Conservation (phyloP, 2,113 vertebrate genomes). For the Nycticryphes semicollaris region DNA sequence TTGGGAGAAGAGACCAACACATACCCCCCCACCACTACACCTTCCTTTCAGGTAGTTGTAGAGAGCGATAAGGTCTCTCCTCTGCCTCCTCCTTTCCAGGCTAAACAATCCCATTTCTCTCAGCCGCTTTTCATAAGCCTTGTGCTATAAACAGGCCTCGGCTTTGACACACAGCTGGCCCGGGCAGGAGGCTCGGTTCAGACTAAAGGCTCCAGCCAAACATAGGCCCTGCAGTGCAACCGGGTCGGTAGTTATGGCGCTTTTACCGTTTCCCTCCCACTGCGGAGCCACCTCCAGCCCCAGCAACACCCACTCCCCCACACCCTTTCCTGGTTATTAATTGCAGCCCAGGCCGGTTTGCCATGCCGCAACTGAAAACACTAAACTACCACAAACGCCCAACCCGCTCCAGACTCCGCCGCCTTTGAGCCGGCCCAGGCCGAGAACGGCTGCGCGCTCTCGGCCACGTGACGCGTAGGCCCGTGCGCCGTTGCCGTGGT, state of each 20-base stretch:
- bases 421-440: background rate
- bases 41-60: background rate
- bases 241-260: background rate
- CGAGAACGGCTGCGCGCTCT: background rate
- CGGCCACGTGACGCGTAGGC: background rate
- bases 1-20: background rate
- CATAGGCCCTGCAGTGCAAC: background rate
- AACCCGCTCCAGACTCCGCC: background rate
- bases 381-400: background rate
- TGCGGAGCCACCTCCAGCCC: background rate
- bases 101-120: background rate
- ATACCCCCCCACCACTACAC: background rate
- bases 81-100: background rate
- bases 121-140: background rate
- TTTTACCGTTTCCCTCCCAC: background rate
- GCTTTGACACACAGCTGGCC: background rate
- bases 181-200: background rate
- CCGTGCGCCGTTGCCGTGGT: background rate
- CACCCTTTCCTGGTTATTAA: background rate
- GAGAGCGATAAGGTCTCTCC: background rate
- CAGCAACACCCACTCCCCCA: background rate
- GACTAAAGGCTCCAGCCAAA: background rate
- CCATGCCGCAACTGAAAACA: too few species aligned
- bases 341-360: background rate
- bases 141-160: background rate